A percentile compares a stretch with the other conserved stretches of the same genome.
Conservation (phyloP, 2,888 invertebrate genomes). For the Pandemis heparana region DNA sequence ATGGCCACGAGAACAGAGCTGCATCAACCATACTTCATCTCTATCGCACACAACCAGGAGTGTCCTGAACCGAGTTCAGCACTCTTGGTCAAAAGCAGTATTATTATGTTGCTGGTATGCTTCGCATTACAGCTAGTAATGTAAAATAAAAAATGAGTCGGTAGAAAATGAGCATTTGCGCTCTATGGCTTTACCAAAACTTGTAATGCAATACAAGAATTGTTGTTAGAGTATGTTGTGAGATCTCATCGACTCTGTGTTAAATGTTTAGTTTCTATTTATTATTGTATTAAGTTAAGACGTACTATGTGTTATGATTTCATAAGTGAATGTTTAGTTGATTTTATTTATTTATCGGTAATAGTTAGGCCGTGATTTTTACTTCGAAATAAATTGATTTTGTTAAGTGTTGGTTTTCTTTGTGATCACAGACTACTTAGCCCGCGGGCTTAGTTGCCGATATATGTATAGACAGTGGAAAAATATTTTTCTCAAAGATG, state of each 20-base stretch:
- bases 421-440: too few relatives aligned
- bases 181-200: background rate
- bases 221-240: background rate
- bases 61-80: constrained; percentile 72
- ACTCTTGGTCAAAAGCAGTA: constrained; percentile 66
- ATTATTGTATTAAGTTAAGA: background rate
- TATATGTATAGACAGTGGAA: too few relatives aligned
- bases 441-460: too few relatives aligned
- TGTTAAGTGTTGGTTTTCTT: background rate
- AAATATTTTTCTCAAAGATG: too few relatives aligned
- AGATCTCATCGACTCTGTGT: constrained; percentile 16
- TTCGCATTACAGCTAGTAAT: constrained; percentile 57
- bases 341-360: constrained; percentile 12
- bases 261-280: background rate
- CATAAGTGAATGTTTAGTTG: background rate
- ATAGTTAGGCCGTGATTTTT: constrained; percentile 6
- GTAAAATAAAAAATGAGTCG: constrained; percentile 45
- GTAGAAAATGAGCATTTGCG: background rate
- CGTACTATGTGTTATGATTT: background rate
- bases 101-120: constrained; percentile 66
- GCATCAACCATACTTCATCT: constrained; percentile 64
- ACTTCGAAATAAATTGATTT: constrained; percentile 20
- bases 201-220: background rate
- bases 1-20: constrained; percentile 61
- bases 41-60: constrained; percentile 57